Percentiles rank a stretch among this genome's conserved stretches.
Conservation (phyloP, 2,888 invertebrate genomes). For the Lepidochrysops patricia region DNA sequence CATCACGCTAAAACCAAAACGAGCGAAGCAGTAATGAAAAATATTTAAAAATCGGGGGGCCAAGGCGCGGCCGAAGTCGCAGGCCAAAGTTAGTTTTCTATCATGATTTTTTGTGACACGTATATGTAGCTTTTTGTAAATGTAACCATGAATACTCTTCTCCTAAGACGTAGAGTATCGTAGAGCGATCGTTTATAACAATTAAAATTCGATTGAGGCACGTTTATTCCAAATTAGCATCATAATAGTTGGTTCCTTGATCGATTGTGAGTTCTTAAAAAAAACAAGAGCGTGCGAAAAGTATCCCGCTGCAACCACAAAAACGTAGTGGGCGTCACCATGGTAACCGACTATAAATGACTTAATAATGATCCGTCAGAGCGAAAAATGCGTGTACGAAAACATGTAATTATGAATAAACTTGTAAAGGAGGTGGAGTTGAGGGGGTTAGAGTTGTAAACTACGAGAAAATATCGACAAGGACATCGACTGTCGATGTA, state of each 20-base stretch:
- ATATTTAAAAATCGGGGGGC: no score
- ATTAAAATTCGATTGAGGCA: slow-evolving; percentile 20
- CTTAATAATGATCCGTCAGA: slow-evolving; percentile 58
- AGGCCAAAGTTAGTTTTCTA: no score
- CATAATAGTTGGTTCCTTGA: slow-evolving; percentile 15
- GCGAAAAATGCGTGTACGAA: slow-evolving; percentile 53
- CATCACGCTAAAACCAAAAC: no score
- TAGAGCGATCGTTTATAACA: slow-evolving; percentile 16
- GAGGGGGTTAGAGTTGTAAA: slow-evolving; percentile 26
- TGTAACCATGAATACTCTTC: not conserved
- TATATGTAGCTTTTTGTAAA: no score
- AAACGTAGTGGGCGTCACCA: slow-evolving; percentile 52
- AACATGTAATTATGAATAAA: slow-evolving; percentile 60
- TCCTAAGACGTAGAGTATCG: not conserved
- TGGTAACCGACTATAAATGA: slow-evolving; percentile 55
- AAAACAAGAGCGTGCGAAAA: slow-evolving; percentile 42
- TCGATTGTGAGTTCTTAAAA: slow-evolving; percentile 17
- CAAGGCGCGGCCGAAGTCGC: no score
- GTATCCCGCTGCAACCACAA: slow-evolving; percentile 27
- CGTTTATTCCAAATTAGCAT: slow-evolving; percentile 17
- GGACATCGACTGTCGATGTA: slow-evolving; percentile 23
- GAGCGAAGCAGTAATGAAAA: no score
- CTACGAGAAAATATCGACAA: slow-evolving; percentile 23
- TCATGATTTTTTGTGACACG: no score
- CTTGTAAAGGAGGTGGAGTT: slow-evolving; percentile 34